These are phyloP conservation scores for Oreocharis arfaki DNA, from an alignment of 2,113 vertebrate species.

Conservation along the genomic window DNA sequence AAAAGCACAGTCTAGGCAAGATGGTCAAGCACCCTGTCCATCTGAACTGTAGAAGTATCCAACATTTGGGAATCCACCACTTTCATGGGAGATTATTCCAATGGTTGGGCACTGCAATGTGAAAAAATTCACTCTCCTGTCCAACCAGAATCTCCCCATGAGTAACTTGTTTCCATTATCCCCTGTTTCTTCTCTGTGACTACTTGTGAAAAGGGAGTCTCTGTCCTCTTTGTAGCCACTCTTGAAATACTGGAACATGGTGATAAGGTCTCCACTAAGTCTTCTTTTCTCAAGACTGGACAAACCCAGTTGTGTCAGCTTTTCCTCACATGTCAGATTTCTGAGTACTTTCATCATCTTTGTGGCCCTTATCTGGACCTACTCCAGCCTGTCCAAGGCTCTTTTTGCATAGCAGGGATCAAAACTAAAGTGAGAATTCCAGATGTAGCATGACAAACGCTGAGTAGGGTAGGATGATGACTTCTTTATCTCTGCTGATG, in stretches of 20 bases:
- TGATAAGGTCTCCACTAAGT: background rate
- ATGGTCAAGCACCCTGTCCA: background rate
- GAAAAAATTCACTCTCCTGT: background rate
- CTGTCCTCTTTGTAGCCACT: background rate
- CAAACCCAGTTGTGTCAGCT: background rate
- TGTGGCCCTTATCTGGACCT: background rate
- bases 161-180: background rate
- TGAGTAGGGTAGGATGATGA: background rate
- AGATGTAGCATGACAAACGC: background rate
- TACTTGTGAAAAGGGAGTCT: background rate
- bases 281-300: background rate
- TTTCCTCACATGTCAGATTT: background rate
- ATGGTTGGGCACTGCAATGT: background rate
- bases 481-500: background rate
- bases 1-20: background rate
- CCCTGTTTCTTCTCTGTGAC: background rate
- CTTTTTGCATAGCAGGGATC: background rate
- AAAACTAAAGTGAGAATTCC: background rate
- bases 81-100: background rate
- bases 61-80: background rate
- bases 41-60: background rate
- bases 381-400: background rate
- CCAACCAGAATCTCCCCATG: fast-evolving
- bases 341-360: background rate
- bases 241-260: background rate